Evolutionary conservation across 1,140 invertebrate species (phyloP).

Genomic region (Apis cerana): DNA sequence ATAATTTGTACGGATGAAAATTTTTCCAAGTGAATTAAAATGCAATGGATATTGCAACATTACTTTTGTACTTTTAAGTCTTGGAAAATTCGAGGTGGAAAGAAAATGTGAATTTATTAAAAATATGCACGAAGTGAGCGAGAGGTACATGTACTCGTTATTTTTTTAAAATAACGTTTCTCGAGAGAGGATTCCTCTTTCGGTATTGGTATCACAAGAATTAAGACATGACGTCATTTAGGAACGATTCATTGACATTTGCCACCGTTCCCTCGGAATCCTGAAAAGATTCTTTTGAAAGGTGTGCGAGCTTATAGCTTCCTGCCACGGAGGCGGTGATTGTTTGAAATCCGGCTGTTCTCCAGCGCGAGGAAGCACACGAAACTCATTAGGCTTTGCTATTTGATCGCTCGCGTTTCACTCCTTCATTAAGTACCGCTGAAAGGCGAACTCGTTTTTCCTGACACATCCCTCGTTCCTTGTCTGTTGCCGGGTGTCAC

Average conservation of each 20-base stretch:
- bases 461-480: background rate
- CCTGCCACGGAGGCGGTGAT: slow-evolving; percentile 19
- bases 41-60: too few relatives aligned
- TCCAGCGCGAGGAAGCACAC: slow-evolving; percentile 2
- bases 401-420: slow-evolving; percentile 28
- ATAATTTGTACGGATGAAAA: too few relatives aligned
- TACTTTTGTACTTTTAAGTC: too few relatives aligned
- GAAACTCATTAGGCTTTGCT: slow-evolving; percentile 40
- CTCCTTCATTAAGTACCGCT: slow-evolving; percentile 38
- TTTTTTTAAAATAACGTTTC: background rate
- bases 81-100: too few relatives aligned
- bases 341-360: slow-evolving; percentile 26
- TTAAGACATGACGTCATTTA: slow-evolving; percentile 23
- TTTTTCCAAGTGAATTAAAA: too few relatives aligned
- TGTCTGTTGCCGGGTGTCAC: background rate
- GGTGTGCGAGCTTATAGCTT: background rate
- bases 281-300: slow-evolving; percentile 23
- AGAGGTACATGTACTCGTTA: background rate
- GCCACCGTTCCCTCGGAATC: background rate
- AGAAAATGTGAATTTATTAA: too few relatives aligned
- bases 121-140: background rate
- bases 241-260: slow-evolving; percentile 31
- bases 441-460: slow-evolving; percentile 7
- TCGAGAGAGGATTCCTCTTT: background rate
- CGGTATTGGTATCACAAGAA: background rate